Base-by-base conservation (phyloP, 2,113 vertebrate genomes). In the Naja naja region DNA sequence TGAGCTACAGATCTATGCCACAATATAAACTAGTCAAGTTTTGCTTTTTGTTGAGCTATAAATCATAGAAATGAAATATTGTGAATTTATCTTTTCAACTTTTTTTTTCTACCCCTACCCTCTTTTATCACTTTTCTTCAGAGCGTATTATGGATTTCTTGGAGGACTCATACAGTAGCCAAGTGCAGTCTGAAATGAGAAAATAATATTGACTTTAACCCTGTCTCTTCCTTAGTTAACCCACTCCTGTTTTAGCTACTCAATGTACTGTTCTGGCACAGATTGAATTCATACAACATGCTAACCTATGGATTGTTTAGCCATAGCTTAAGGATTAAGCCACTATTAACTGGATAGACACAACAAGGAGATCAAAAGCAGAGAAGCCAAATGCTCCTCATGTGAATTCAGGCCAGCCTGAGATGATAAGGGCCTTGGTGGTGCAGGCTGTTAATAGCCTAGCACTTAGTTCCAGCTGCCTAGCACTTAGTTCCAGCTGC, bases 41-140 rank as follows among this genome's bases (percentile, higher is more conserved):
- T 92, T 89, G 85, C 52, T 90, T 55, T 74, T 87, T 92, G 58
- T 89, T 69, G 47, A 64, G 69, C 49, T 47, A 92, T 92, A 92
- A 91, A 89, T 89, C 69, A 93, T 85, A 91, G 64, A 89, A 91
- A 91, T 86, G 90, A 91, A 87, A 91, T 88, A 89, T 55, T 34
- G 47, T 22, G 30, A 91, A 91, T 34, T 86, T 85, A 45, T 47
- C 74, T 91, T 89, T 88, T 69, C n/a, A 85, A 81, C 53, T 64
- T 53, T 11, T 52, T 52, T 49, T 34, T 43, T 12, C 11, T 20
- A 39, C 25, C 85, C 23, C 27, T 27, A 2, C 52, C 30, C 30
- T 86, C 54, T 43, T 86, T 86, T 45, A 91, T 86, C 74, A 56
- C 52, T 47, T 87, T 89, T 87, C 58, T 85, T 39, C 20, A 20